Conservation (phyloP, 2,113 vertebrate species). For the Dissostichus mawsoni region DNA sequence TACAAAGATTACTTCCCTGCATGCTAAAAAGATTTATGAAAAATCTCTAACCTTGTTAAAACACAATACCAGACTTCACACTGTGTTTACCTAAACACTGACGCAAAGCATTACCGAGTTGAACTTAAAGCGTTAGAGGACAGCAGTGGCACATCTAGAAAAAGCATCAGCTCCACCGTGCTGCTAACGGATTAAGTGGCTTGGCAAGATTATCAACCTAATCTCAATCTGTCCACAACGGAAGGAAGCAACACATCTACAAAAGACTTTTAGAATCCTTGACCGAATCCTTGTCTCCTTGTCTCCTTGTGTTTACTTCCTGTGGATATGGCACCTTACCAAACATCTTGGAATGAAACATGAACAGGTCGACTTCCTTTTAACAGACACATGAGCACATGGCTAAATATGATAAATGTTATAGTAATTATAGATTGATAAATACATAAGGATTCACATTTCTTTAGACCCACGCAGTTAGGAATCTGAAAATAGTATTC, state of each 20-base stretch:
- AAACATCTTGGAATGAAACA: not conserved
- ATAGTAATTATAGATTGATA: too few species aligned
- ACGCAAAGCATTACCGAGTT: conserved; percentile 13
- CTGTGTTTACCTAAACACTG: conserved; percentile 25
- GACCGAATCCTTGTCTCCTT: not conserved
- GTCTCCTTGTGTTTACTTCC: not conserved
- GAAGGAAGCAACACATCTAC: conserved; percentile 28
- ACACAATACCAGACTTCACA: not conserved
- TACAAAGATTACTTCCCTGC: not conserved
- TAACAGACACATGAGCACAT: not conserved
- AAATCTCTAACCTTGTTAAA: not conserved
- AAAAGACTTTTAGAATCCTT: conserved; percentile 7
- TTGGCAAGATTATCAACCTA: conserved; percentile 74
- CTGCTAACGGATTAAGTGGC: conserved; percentile 69
- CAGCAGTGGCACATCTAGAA: conserved; percentile 22
- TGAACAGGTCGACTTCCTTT: not conserved
- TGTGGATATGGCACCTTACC: not conserved
- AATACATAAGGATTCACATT: too few species aligned
- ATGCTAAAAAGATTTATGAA: not conserved
- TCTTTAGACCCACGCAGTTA: too few species aligned
- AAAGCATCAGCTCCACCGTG: conserved; percentile 42
- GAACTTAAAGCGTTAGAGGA: conserved; percentile 29
- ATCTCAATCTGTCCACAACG: conserved; percentile 78
- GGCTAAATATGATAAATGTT: not conserved
- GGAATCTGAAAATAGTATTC: too few species aligned